Evolutionary conservation across 2,888 invertebrate species (phyloP).

Genomic region (Bugulina stolonifera): DNA sequence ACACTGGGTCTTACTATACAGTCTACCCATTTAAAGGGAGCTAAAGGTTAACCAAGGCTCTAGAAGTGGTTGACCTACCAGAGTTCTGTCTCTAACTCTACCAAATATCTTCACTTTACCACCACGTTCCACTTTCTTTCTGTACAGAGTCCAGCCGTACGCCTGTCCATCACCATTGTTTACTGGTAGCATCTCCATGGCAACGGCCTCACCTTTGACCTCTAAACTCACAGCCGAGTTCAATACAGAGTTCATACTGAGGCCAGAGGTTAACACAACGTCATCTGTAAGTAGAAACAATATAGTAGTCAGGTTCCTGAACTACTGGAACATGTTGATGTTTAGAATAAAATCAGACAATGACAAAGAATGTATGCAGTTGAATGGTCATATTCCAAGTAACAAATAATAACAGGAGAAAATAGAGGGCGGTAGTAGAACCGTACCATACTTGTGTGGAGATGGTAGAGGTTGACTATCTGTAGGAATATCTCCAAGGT

Average conservation of each 20-base stretch:
- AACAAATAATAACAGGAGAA: too few relatives aligned
- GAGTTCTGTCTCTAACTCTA: constrained; percentile 55
- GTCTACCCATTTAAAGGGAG: too few relatives aligned
- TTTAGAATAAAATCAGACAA: too few relatives aligned
- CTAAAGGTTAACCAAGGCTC: too few relatives aligned
- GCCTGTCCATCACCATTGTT: constrained; percentile 57
- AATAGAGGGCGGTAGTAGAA: too few relatives aligned
- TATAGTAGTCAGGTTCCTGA: too few relatives aligned
- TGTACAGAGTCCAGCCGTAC: constrained; percentile 59
- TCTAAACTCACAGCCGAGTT: constrained; percentile 36
- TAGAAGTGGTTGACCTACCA: constrained; percentile 35
- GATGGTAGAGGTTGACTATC: neutral
- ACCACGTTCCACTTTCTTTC: constrained; percentile 42
- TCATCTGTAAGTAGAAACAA: too few relatives aligned
- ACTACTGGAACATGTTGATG: too few relatives aligned
- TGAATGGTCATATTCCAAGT: too few relatives aligned
- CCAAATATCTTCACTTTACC: constrained; percentile 34
- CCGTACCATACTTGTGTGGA: neutral
- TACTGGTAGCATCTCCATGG: constrained; percentile 50
- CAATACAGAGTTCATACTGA: neutral
- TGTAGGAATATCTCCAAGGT: constrained; percentile 6
- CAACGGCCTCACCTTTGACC: constrained; percentile 32
- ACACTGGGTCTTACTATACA: too few relatives aligned
- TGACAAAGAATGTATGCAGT: too few relatives aligned
- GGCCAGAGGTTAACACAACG: neutral